Base-by-base conservation (phyloP, 2,113 vertebrate genomes). In the Halichoerus grypus region DNA sequence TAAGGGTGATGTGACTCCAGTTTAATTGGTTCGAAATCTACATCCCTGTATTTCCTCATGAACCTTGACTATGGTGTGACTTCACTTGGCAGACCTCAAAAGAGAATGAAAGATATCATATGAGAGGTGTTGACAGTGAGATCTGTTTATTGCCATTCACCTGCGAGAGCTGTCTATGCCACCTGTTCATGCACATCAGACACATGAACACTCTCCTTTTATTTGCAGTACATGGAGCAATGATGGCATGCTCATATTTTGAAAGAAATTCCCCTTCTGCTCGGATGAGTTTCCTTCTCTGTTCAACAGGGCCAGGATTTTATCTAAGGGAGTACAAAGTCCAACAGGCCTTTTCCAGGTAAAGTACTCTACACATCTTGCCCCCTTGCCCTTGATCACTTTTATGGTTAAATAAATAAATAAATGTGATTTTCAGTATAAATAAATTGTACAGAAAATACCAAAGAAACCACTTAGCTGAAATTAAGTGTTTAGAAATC, bases 101-200 rank as follows among this genome's bases (percentile, higher is more conserved):
- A 95, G 79, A 80, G 36, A 96, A 97, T 63, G 3, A 95, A 96
- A 88, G n/a, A 18, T 91, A 72, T 36, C 61, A 65, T 71, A 71
- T 82, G 51, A 36, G 28, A 94, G 5, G 14, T 59, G 24, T 53
- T 94, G 53, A 65, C 18, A 65, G 39, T 6, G 22, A 94, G 39
- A 94, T 28, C 46, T 92, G 8, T 94, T 94, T 97, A 46, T 94
- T 94, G 22, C 36, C 33, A n/a, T 93, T 97, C 88, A 95, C 53
- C 67, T 96, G 55, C 39, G 15, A 72, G 39, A 46, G 31, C 71
- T 97, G 18, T 84, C 84, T 80, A 16, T 82, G 65, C 19, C 11
- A 33, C 31, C 77, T 71, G 0, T 77, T 89, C 74, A 89, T 77
- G 24, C 46, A 79, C 79, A 79, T 53, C 49, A 95, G 49, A 94